These are phyloP conservation scores for Rousettus leschenaultii DNA, from an alignment of 2,113 vertebrate genomes.

Conservation along the genomic window DNA sequence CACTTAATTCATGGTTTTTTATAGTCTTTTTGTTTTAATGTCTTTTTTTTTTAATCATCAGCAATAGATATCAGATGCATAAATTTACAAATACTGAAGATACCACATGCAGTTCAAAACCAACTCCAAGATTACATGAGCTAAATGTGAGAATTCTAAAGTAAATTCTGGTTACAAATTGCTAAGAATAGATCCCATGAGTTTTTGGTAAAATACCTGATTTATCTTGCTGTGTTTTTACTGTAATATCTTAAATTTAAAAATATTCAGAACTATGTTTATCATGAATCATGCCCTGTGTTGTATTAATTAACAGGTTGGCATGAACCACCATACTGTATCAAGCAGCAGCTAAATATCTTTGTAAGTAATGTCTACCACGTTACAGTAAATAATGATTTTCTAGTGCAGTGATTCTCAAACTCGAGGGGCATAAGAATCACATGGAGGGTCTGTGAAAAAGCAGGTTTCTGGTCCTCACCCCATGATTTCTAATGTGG, in stretches of 20 bases:
- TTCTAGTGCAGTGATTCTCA: neutral
- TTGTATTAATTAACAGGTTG: neutral
- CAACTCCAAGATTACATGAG: neutral
- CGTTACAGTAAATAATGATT: neutral
- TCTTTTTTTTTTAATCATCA: neutral
- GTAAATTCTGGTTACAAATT: neutral
- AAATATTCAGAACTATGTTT: neutral
- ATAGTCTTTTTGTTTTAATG: neutral
- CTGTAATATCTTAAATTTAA: neutral
- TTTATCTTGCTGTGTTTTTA: neutral
- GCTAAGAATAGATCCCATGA: neutral
- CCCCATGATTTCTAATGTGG: neutral
- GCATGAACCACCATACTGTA: neutral
- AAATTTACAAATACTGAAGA: slow-evolving; percentile 2
- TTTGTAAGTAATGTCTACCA: neutral
- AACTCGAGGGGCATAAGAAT: neutral
- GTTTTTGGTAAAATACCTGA: neutral
- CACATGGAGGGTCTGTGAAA: neutral
- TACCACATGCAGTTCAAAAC: neutral
- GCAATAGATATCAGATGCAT: neutral
- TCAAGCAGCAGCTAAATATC: neutral
- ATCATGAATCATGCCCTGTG: neutral
- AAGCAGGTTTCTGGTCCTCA: neutral
- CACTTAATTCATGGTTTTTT: neutral
- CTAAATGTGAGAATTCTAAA: neutral